Conservation (phyloP, 1,140 invertebrate genomes). For the Neodiprion lecontei region DNA sequence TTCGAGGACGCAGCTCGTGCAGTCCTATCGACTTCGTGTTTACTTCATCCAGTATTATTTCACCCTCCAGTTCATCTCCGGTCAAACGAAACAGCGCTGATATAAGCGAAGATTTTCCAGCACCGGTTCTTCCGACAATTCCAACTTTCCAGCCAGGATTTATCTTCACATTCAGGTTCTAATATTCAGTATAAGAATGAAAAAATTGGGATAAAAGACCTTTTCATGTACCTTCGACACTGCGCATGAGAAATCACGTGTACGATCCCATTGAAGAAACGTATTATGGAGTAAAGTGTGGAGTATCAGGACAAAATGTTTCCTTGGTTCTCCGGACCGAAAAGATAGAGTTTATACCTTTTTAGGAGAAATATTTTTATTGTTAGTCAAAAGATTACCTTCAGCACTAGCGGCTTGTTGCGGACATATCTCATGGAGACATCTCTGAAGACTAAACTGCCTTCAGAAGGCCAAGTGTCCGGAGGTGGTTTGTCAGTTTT, state of each 20-base stretch:
- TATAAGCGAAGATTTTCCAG: conserved; percentile 85
- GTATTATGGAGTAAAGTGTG: too few species aligned
- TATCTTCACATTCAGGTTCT: conserved; percentile 67
- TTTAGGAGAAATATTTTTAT: background rate
- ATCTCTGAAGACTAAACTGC: conserved; percentile 63
- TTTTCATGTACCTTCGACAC: background rate
- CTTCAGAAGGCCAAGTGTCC: conserved; percentile 57
- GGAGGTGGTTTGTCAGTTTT: conserved; percentile 49
- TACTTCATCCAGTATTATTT: conserved; percentile 73
- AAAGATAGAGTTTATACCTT: too few species aligned
- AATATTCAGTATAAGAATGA: too few species aligned
- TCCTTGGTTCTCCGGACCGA: too few species aligned
- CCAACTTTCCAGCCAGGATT: conserved; percentile 76
- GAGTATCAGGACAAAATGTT: background rate
- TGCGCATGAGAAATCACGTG: background rate
- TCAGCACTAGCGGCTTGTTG: conserved; percentile 71
- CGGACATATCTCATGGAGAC: conserved; percentile 72
- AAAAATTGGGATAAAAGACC: too few species aligned
- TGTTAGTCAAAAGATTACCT: conserved; percentile 47
- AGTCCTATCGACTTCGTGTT: conserved; percentile 71
- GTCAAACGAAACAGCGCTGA: conserved; percentile 75
- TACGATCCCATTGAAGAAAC: too few species aligned
- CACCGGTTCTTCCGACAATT: conserved; percentile 78
- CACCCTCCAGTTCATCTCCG: conserved; percentile 45
- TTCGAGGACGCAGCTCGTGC: conserved; percentile 72